phyloP scores from a whole-genome alignment of 2,797 vertebrate species.

The Dermochelys coriacea region DNA sequence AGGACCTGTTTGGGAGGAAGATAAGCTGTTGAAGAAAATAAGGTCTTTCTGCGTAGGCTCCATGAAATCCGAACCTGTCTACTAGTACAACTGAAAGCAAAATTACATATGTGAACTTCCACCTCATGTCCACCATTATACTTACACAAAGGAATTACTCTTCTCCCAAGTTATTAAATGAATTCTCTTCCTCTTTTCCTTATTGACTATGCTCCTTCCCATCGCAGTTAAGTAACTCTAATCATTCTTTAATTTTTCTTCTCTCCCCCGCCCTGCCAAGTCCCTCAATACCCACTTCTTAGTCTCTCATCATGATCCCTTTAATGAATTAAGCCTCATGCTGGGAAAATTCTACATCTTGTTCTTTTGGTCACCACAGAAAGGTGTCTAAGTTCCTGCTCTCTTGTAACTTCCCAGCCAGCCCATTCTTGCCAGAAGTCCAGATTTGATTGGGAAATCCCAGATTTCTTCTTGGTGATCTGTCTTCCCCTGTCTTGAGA shows the following conservation, averaged over 20 bases:
- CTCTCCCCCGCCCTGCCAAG: neutral
- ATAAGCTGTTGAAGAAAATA: neutral
- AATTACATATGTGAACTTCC: neutral
- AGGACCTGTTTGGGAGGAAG: neutral
- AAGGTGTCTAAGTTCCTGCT: neutral
- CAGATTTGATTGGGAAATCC: neutral
- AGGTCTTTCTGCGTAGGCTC: neutral
- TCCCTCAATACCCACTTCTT: neutral
- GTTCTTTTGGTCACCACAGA: neutral
- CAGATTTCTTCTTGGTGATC: neutral
- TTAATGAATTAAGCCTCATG: neutral
- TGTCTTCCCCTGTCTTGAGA: neutral
- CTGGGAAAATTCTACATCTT: neutral
- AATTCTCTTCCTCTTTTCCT: neutral
- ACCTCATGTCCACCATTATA: neutral
- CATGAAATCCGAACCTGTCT: neutral
- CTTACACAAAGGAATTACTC: neutral
- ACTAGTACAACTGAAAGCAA: neutral
- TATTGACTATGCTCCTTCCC: neutral
- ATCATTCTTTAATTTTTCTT: neutral
- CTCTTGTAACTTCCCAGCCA: neutral
- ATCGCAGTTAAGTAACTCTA: neutral
- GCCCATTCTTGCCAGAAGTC: neutral
- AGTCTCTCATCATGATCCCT: neutral
- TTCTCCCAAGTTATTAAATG: neutral